Conservation (phyloP, 1,140 invertebrate genomes). For the Hylaeus anthracinus region DNA sequence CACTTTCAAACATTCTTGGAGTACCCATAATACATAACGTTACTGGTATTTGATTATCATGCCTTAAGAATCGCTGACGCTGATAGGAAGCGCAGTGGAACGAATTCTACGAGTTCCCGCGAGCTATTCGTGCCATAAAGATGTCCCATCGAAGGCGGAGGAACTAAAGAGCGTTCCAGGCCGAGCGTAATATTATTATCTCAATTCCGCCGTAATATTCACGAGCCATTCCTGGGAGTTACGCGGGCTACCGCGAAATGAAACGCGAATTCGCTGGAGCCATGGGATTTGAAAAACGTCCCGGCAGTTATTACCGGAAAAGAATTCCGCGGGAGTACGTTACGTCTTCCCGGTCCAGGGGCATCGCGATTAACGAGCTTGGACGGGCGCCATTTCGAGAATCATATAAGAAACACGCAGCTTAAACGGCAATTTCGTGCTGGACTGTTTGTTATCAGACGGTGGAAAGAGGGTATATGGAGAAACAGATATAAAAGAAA, state of each 20-base stretch:
- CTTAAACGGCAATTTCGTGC: conserved; percentile 64
- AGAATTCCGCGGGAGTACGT: conserved; percentile 51
- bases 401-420: conserved; percentile 61
- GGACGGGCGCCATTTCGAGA: conserved; percentile 62
- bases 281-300: conserved; percentile 60
- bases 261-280: conserved; percentile 26
- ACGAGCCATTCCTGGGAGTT: conserved; percentile 40
- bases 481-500: neutral
- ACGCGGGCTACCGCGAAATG: conserved; percentile 57
- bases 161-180: conserved; percentile 31
- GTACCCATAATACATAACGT: too few relatives aligned
- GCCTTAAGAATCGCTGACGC: neutral
- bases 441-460: conserved; percentile 44
- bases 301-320: conserved; percentile 64
- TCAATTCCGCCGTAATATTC: conserved; percentile 52
- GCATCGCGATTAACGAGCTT: conserved; percentile 69
- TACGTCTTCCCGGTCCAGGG: conserved; percentile 35
- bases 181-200: conserved; percentile 54
- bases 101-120: neutral
- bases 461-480: conserved; percentile 5
- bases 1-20: too few relatives aligned
- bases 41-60: too few relatives aligned
- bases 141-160: conserved; percentile 30
- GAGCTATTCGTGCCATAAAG: conserved; percentile 23
- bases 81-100: neutral